These are phyloP conservation scores for Semnopithecus entellus DNA, from an alignment of 2,113 vertebrate genomes.

Conservation along the genomic window DNA sequence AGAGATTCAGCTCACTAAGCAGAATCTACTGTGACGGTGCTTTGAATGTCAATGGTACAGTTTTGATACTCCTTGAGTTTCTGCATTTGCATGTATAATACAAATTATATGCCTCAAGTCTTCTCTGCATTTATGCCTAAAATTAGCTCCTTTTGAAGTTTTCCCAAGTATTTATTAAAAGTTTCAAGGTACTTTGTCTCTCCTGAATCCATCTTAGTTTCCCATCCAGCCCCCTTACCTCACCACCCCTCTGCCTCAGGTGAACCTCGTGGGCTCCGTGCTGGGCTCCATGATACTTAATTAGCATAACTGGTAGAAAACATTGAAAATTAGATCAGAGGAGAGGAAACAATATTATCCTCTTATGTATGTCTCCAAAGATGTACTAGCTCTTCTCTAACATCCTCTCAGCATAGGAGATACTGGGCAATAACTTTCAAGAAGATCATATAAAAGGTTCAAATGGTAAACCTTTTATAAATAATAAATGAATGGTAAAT, in stretches of 20 bases:
- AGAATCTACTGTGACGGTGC: not conserved
- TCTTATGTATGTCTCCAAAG: not conserved
- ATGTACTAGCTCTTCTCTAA: not conserved
- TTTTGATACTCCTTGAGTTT: not conserved
- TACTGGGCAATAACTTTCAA: not conserved
- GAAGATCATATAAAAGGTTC: not conserved
- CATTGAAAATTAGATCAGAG: not conserved
- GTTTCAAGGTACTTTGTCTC: not conserved
- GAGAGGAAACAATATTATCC: not conserved
- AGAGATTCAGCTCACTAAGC: not conserved
- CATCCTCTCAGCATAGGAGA: not conserved
- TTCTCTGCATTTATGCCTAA: not conserved
- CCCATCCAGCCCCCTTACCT: not conserved
- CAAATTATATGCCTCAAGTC: not conserved
- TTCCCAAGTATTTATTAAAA: not conserved
- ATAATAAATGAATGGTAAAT: not conserved
- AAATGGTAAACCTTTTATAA: not conserved
- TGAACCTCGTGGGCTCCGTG: not conserved
- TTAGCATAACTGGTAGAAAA: not conserved
- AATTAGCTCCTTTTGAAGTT: not conserved
- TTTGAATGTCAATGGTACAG: not conserved
- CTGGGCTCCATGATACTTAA: not conserved
- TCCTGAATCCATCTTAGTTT: not conserved
- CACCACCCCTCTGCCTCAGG: not conserved
- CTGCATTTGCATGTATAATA: not conserved